Evolutionary conservation across 2,797 vertebrate species (phyloP).

Genomic region (Myotis daubentonii): DNA sequence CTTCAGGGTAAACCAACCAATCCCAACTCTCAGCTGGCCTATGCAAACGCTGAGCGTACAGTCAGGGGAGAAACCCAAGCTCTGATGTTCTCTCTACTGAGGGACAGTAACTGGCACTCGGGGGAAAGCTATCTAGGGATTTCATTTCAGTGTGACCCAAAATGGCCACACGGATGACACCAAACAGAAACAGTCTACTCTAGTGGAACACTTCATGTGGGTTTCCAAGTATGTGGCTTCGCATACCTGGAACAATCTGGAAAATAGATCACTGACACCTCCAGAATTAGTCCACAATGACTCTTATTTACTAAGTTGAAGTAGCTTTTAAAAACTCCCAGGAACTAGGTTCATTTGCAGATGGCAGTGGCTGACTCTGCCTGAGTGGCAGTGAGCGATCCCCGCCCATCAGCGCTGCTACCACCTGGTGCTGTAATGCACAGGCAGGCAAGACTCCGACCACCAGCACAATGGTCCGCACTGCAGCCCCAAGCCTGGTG

Average conservation of each 20-base stretch:
- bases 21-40: neutral
- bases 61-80: neutral
- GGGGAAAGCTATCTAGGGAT: neutral
- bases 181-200: neutral
- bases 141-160: neutral
- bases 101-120: too few relatives aligned
- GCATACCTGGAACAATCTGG: neutral
- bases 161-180: neutral
- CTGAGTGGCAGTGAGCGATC: neutral
- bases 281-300: neutral
- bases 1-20: neutral
- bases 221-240: neutral
- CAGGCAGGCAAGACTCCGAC: neutral
- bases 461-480: neutral
- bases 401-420: neutral
- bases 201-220: neutral
- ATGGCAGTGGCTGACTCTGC: neutral
- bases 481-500: neutral
- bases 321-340: neutral
- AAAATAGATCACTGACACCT: neutral
- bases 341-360: neutral
- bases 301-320: neutral
- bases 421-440: neutral
- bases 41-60: neutral
- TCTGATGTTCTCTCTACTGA: neutral